Evolutionary conservation across 1,140 invertebrate species (phyloP), one percentile per base, ranked within the genome.

Genomic region (Bombus difficillimus): DNA sequence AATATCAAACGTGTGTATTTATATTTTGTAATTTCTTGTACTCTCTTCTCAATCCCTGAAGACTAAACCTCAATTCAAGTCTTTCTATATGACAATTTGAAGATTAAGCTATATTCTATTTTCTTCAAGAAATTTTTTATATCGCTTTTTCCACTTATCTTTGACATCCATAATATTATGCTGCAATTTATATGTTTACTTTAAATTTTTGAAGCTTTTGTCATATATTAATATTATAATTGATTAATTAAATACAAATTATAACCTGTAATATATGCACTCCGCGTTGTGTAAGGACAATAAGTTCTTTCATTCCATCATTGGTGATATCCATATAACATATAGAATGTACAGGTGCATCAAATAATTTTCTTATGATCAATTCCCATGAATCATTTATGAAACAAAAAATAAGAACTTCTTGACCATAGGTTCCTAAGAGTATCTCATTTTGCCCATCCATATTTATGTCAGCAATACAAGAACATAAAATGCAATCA

Each of bases 381-480:
- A 96, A 90, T 86, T 91, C 92, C 96, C 96, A 96, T 34, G 75
- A 91, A 8, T 92, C 88, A n/a, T 93, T 90, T 62, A 92, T 85
- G n/a, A 92, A 94, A 90, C 96, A 96, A 92, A 96, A 97, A 5
- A 96, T 95, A 47, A 97, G 91, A 53, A 97, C 92, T 92, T 97
- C 96, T 89, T 96, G 96, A 74, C 95, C 95, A 95, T 97, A 97
- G 15, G 96, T 98, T 85, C 97, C 97, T 66, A 98, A 91, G 18
- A 98, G 88, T 86, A 98, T 96, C 95, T 98, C 97, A 93, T 97
- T 96, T 71, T 95, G 89, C 1, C 97, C 97, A 95, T 98, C 97
- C 96, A 97, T 97, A 93, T 97, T 96, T 79, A 98, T 95, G 92
- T 98, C 97, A 4, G 96, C 96, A 53, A 97, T 95, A 90, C 96